These are phyloP conservation scores for Pelosia muscerda DNA, from an alignment of 2,888 invertebrate species.

Conservation along the genomic window DNA sequence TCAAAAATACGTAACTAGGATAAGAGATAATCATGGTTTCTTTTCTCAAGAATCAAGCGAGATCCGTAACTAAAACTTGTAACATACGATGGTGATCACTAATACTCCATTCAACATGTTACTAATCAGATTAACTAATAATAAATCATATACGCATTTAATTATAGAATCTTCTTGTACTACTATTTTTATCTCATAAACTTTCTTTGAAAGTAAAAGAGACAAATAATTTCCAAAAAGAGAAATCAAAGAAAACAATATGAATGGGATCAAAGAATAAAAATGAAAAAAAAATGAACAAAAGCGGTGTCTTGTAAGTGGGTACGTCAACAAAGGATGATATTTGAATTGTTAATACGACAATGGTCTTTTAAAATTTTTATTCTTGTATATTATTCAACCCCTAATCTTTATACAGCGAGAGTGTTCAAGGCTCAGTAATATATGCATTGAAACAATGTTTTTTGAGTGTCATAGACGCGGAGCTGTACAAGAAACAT, in stretches of 20 bases:
- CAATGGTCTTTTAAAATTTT: conserved; percentile 49
- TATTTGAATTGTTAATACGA: conserved; percentile 54
- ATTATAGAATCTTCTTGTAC: too few species aligned
- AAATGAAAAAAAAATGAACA: conserved; percentile 28
- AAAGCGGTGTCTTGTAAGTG: conserved; percentile 47
- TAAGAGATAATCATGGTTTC: not conserved
- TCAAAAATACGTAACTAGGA: not conserved
- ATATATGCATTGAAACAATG: conserved; percentile 30
- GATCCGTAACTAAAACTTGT: too few species aligned
- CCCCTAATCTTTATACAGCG: conserved; percentile 29
- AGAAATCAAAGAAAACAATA: conserved; percentile 44
- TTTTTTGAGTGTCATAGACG: conserved; percentile 29
- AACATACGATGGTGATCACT: too few species aligned
- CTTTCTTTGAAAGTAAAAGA: conserved; percentile 22
- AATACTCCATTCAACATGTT: too few species aligned
- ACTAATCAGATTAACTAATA: too few species aligned
- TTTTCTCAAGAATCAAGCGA: not conserved
- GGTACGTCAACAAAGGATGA: conserved; percentile 42
- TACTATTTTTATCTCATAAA: conserved; percentile 13
- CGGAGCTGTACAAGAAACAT: conserved; percentile 10
- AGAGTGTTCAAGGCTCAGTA: conserved; percentile 28
- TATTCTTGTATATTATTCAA: conserved; percentile 44
- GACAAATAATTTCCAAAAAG: conserved; percentile 16
- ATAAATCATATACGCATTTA: too few species aligned
- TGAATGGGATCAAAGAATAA: conserved; percentile 44